Conservation (phyloP, 2,797 vertebrate genomes). For the Botia kubotai region DNA sequence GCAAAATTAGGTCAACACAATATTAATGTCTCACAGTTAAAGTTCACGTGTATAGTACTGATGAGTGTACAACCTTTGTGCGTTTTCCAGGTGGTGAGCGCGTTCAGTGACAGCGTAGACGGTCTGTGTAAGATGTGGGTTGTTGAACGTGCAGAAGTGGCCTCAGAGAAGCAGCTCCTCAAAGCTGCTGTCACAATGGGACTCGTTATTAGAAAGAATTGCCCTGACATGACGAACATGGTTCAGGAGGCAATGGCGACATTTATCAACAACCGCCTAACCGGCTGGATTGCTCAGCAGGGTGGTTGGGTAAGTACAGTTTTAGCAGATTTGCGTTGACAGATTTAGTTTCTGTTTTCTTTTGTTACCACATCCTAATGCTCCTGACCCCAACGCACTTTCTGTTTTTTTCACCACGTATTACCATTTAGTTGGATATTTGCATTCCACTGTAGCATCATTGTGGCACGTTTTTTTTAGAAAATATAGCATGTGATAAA, state of each 20-base stretch:
- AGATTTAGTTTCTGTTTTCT: not conserved
- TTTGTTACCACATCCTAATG: too few relatives aligned
- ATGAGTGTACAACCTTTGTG: not conserved
- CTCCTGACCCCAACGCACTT: too few relatives aligned
- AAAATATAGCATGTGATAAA: too few relatives aligned
- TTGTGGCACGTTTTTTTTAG: too few relatives aligned
- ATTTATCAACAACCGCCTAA: constrained; percentile 67
- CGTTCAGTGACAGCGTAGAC: constrained; percentile 62
- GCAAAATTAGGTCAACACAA: not conserved
- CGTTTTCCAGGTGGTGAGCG: constrained; percentile 60
- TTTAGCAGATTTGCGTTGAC: not conserved
- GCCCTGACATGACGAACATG: constrained; percentile 58
- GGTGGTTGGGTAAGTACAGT: constrained; percentile 80
- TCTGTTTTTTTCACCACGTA: too few relatives aligned
- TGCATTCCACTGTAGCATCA: too few relatives aligned
- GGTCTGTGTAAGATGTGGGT: constrained; percentile 55
- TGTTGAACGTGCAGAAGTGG: constrained; percentile 59
- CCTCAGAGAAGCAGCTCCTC: constrained; percentile 73
- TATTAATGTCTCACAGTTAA: not conserved
- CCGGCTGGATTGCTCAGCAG: constrained; percentile 67
- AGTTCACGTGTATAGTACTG: not conserved
- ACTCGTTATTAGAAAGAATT: constrained; percentile 65
- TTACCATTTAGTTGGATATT: too few relatives aligned
- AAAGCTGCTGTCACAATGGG: constrained; percentile 64
- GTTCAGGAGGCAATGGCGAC: constrained; percentile 41